These are phyloP conservation scores for Amia ocellicauda DNA, from an alignment of 2,113 vertebrate genomes.

Conservation along the genomic window DNA sequence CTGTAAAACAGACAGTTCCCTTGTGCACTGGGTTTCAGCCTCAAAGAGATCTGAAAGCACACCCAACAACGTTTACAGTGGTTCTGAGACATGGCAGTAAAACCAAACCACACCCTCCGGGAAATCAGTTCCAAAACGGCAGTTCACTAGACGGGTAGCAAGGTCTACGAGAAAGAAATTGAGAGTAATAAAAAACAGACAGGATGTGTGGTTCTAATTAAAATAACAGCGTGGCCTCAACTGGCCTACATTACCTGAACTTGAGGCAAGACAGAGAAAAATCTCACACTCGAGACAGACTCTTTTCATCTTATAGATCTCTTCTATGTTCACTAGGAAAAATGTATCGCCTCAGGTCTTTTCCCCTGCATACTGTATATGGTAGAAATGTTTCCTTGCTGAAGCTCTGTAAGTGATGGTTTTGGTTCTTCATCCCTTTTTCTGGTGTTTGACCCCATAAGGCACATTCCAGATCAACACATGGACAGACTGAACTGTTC, in stretches of 20 bases:
- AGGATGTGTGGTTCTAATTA: constrained; percentile 44
- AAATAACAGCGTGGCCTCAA: constrained; percentile 22
- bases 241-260: constrained; percentile 37
- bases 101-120: constrained; percentile 55
- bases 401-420: no score
- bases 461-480: neutral
- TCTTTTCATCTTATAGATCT: constrained; percentile 39
- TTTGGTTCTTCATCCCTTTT: no score
- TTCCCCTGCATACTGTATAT: neutral
- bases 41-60: constrained; percentile 31
- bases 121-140: constrained; percentile 41
- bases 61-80: constrained; percentile 38
- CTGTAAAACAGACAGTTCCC: constrained; percentile 40
- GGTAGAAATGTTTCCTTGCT: neutral
- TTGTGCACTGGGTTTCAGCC: constrained; percentile 31
- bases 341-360: constrained; percentile 18
- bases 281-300: constrained; percentile 23
- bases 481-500: neutral
- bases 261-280: constrained; percentile 21
- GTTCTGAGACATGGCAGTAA: constrained; percentile 38
- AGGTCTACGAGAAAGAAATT: constrained; percentile 19
- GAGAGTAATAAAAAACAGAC: constrained; percentile 22
- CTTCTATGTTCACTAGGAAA: constrained; percentile 23
- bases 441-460: no score
- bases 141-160: constrained; percentile 20